Evolutionary conservation across 2,113 vertebrate species (phyloP), one percentile per base, ranked within the genome.

Genomic region (Tylochromis polylepis): DNA sequence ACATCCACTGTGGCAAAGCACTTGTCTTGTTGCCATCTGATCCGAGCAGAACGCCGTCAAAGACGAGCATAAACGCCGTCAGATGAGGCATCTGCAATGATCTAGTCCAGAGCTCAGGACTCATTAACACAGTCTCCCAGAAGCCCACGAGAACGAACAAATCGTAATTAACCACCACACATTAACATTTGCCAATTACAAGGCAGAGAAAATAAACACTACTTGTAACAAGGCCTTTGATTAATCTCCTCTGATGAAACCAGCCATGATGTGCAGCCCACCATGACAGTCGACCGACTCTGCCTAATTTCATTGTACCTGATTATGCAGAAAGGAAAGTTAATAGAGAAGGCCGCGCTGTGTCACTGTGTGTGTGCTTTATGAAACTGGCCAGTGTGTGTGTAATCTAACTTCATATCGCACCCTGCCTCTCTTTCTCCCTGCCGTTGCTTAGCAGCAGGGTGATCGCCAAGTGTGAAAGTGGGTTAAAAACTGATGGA

Each of bases 391-490:
- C 24, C 43, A 81, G 85, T 85, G 24, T 77, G 85, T 79, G 87
- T 59, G 51, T 67, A 91, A 90, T 92, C 85, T 80, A 51, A 85
- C 85, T 86, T 89, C 57, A 91, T 55, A 80, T 88, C 62, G 20
- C n/a, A 34, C 31, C 4, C 70, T 43, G 67, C 57, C 41, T 49
- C 24, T 24, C 53, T 82, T 20, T 46, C 55, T 83, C 49, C 41
- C 27, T 56, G 31, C 53, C 1, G 93, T 92, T 92, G 91, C 94
- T 79, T 70, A 90, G 93, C 89, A 93, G 86, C 93, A 85, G 53
- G 57, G 31, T 82, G 79, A 89, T 82, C 82, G 82, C 22, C 57
- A 55, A 31, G 31, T 16, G 80, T 16, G 51, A 55, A 56, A 31
- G 29, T 15, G 3, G n/a, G 15, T 8, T 18, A 51, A 60, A 65